Base-by-base conservation (phyloP, 2,797 vertebrate genomes). In the Chelon auratus region DNA sequence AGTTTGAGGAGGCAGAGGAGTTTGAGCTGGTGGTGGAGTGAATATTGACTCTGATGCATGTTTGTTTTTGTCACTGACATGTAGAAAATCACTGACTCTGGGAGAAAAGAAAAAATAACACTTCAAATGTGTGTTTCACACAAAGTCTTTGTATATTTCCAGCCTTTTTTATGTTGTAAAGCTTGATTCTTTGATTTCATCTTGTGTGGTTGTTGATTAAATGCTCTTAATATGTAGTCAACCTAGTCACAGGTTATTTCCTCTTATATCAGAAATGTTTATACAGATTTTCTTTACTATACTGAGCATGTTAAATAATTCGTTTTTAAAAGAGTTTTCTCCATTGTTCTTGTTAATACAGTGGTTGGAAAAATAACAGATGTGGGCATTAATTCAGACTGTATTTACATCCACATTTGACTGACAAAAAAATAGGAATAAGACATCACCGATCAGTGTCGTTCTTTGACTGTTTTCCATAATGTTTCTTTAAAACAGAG, bases 11-110 rank as follows among this genome's bases (percentile, higher is more conserved):
- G 75, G 92, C 92, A 1, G 90, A 91, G 26, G 77, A 53, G 20
- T 93, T 92, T 15, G 79, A 92, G 68, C 26, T 92, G 80, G 8
- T 86, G 0, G 90, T 93, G 84, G 92, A 93, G 77, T 92, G 42
- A 77, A 72, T 12, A 7, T 0, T 13, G 13, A 2, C 9, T 39
- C 33, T 8, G 5, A 59, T 2, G 26, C 61, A 26, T 42, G 39
- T 24, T 50, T 40, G 3, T 22, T 48, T 68, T 24, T 45, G 10
- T 54, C 45, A 36, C 9, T 42, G 40, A 62, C 63, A 47, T 53
- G 64, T n/a, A 56, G 33, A 20, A 3, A 43, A 62, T 51, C 20
- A 33, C 30, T 17, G 45, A 56, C 26, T 75, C 9, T 58, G 48
- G 0, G 22, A 53, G 26, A 18, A 72, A 48, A 6, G 11, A 54